Evolutionary conservation across 2,113 vertebrate species (phyloP), one percentile per base, ranked within the genome.

Genomic region (Pedionomus torquatus): DNA sequence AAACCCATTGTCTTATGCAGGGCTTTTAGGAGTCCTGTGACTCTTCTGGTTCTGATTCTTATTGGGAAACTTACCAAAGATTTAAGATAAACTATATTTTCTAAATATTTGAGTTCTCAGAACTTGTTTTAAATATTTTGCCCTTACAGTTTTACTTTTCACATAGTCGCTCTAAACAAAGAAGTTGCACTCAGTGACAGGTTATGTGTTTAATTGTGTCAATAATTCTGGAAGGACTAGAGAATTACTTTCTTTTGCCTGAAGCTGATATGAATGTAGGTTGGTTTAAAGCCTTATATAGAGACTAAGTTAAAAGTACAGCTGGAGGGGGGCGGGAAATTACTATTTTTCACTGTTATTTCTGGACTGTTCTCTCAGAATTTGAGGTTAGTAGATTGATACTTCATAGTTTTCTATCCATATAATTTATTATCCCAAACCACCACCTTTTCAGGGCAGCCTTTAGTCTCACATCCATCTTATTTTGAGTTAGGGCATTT

Each of bases 1-100:
- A 54, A 55, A 26, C 4, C 17, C 3, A 1, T 49, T 64, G 10
- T 60, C 25, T 71, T 55, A 0, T 9, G 4, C 5, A 21, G 13
- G 31, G 18, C 30, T 82, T 84, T 43, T 24, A 41, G 39, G 17
- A 26, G 9, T 39, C 37, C 43, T 64, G 12, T 70, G 35, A 37
- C 31, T 89, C 16, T 19, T 35, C 24, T 65, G 21, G 30, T 78
- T 55, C 70, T 52, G 70, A 0, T 82, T 87, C 30, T 75, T 57
- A 43, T 37, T 23, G 13, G 24, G 26, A 87, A 21, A 21, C 4
- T 71, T 76, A 68, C 4, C 25, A 28, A 75, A 70, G 21, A 5
- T 15, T 77, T 81, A 41, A 79, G 26, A 72, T 17, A 70, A 77
- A 48, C 14, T 28, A 1, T 33, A 48, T 94, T 75, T 74, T 49